These are phyloP conservation scores for Mechanitis mazaeus DNA, from an alignment of 2,888 invertebrate genomes.

Conservation along the genomic window DNA sequence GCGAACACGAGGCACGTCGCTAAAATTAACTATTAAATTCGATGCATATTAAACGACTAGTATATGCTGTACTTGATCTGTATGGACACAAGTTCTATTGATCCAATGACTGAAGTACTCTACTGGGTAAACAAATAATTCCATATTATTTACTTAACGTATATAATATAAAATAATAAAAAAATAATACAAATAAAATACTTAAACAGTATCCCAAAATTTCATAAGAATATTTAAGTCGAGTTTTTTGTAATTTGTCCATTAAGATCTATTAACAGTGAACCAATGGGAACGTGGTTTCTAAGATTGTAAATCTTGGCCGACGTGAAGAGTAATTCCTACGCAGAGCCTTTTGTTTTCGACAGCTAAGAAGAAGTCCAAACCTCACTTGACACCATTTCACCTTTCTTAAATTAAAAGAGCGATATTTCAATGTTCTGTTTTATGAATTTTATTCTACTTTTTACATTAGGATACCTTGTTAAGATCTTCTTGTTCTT, in stretches of 20 bases:
- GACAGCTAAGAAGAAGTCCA: slow-evolving; percentile 59
- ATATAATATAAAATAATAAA: no score
- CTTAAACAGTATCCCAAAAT: no score
- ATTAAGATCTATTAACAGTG: slow-evolving; percentile 6
- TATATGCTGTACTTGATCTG: slow-evolving; percentile 37
- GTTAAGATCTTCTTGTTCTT: not conserved
- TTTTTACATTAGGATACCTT: not conserved
- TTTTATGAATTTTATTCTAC: slow-evolving; percentile 4
- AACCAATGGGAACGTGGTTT: slow-evolving; percentile 13
- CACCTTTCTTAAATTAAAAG: slow-evolving; percentile 68
- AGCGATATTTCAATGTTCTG: slow-evolving; percentile 26
- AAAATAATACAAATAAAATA: no score
- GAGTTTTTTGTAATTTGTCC: slow-evolving; percentile 6
- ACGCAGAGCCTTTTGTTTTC: slow-evolving; percentile 59
- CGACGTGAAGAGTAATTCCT: slow-evolving; percentile 30
- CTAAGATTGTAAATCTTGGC: slow-evolving; percentile 25
- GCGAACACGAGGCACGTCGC: slow-evolving; percentile 64
- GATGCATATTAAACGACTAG: slow-evolving; percentile 72
- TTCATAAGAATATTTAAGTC: slow-evolving; percentile 13
- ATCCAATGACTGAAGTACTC: no score
- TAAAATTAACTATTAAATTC: slow-evolving; percentile 76
- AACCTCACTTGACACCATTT: slow-evolving; percentile 72
- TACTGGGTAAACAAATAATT: not conserved
- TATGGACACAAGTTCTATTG: no score
- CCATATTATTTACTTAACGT: no score